Evolutionary conservation across 1,140 invertebrate species (phyloP).

Genomic region (Cyphomyrmex costatus): DNA sequence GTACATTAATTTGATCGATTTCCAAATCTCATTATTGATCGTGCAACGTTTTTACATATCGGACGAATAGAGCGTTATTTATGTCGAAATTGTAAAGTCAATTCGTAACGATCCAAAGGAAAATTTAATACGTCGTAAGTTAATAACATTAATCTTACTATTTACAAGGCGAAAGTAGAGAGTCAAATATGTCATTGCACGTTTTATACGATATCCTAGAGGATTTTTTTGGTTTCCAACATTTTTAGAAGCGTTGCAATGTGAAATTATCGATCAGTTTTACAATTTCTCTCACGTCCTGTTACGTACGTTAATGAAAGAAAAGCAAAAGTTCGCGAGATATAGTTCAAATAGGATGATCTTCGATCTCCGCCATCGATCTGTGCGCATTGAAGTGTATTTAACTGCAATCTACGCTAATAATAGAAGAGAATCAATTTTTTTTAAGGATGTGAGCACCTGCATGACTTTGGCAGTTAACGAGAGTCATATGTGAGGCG

Average conservation of each 20-base stretch:
- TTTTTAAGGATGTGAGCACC: not conserved
- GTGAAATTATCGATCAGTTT: slow-evolving; percentile 21
- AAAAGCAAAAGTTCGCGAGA: slow-evolving; percentile 20
- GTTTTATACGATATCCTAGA: not conserved
- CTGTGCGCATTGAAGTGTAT: not conserved
- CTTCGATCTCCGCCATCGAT: not conserved
- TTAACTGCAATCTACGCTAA: not conserved
- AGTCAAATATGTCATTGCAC: slow-evolving; percentile 10
- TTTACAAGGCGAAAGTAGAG: slow-evolving; percentile 37
- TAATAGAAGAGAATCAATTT: not conserved
- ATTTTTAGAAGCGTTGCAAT: not conserved
- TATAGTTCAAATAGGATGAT: not conserved
- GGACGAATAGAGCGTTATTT: slow-evolving; percentile 27
- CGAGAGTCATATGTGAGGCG: slow-evolving; percentile 9
- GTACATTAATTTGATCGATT: slow-evolving; percentile 52
- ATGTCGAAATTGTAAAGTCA: slow-evolving; percentile 29
- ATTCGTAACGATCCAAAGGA: slow-evolving; percentile 2
- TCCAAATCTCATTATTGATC: slow-evolving; percentile 45
- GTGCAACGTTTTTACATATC: slow-evolving; percentile 1
- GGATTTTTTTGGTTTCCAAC: not conserved
- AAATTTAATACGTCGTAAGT: slow-evolving; percentile 36
- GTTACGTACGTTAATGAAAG: not conserved
- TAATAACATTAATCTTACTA: slow-evolving; percentile 48
- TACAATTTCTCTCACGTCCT: not conserved
- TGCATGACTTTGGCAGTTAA: slow-evolving; percentile 6